Evolutionary conservation across 2,797 vertebrate species (phyloP), one percentile per base, ranked within the genome.

Genomic region (Phoeniculus purpureus): DNA sequence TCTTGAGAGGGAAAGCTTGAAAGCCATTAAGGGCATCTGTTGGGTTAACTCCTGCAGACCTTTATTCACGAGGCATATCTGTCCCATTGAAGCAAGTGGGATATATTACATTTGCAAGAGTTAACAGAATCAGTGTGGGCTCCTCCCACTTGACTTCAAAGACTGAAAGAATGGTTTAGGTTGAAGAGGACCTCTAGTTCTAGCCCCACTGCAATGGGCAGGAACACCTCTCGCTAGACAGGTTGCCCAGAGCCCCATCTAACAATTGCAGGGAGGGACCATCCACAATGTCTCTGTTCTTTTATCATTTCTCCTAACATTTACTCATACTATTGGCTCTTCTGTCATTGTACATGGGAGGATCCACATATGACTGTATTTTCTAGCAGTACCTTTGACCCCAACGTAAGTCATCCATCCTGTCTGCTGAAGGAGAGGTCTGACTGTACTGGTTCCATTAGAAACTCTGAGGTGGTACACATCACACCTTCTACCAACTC

Each of bases 281-380:
- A 43, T 10, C 11, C 32, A 47, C 74, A 78, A 54, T 1, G 3
- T n/a, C 11, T 47, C 31, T 0, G 0, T 55, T 51, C 5, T 50
- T 50, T 5, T 31, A 37, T 19, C 0, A 52, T 74, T 89, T 85
- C n/a, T 51, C 19, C 55, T 62, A 48, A 37, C 1, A 26, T 56
- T 67, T 32, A 48, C 16, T 40, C 23, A n/a, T 5, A 11, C 10
- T 26, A 13, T 12, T 80, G 70, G 10, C 15, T 58, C 45, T 87
- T 62, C 55, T 83, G 48, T 25, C 40, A 45, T 54, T 19, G 12
- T 15, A 59, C 9, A 0, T 9, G 15, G 56, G 2, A 62, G 31
- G 27, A 47, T 70, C 47, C 56, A 9, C 7, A 26, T 32, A 56
- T 22, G 2, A 1, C 12, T 71, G 10, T 14, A 23, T 58, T 81